Percentiles rank a stretch among this genome's conserved stretches.
phyloP scores from a whole-genome alignment of 2,888 invertebrate genomes.

The Amphipyra tragopoginis region DNA sequence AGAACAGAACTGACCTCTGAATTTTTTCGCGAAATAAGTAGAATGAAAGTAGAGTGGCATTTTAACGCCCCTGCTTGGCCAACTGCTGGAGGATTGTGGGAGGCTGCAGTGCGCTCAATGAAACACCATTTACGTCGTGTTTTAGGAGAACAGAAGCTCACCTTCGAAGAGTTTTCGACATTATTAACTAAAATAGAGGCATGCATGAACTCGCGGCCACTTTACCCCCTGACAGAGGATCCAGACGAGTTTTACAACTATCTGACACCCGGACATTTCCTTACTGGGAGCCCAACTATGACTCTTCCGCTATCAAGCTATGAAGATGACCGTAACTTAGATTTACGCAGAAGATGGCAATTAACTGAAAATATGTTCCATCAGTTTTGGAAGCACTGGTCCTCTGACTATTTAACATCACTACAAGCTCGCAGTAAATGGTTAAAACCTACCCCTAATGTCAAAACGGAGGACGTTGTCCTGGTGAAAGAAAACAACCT shows the following conservation, averaged over 20 bases:
- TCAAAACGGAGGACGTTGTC: slow-evolving; percentile 17
- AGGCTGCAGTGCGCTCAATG: slow-evolving; percentile 6
- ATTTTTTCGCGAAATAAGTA: slow-evolving; percentile 1
- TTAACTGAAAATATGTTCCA: slow-evolving; percentile 32
- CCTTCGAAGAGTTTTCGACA: slow-evolving; percentile 6
- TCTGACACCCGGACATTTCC: slow-evolving; percentile 53
- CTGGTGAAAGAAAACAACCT: slow-evolving; percentile 8
- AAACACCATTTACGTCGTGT: slow-evolving; percentile 10
- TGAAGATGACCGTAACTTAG: slow-evolving; percentile 1
- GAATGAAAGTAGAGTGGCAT: slow-evolving; percentile 12
- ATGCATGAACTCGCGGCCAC: slow-evolving; percentile 45
- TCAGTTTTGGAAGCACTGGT: slow-evolving; percentile 26
- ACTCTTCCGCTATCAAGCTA: slow-evolving; percentile 15
- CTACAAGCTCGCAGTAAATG: slow-evolving; percentile 28
- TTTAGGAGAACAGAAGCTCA: slow-evolving; percentile 4
- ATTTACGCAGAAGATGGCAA: slow-evolving; percentile 19
- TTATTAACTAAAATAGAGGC: slow-evolving; percentile 12
- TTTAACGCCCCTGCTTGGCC: slow-evolving; percentile 12
- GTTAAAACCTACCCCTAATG: slow-evolving; percentile 26
- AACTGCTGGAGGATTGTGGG: slow-evolving; percentile 3
- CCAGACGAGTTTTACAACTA: slow-evolving; percentile 41
- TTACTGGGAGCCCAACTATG: slow-evolving; percentile 28
- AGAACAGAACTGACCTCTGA: not conserved
- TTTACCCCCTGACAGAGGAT: slow-evolving; percentile 43
- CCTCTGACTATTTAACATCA: slow-evolving; percentile 21